Conservation (phyloP, 1,140 invertebrate genomes). For the Trypoxylus dichotomus region DNA sequence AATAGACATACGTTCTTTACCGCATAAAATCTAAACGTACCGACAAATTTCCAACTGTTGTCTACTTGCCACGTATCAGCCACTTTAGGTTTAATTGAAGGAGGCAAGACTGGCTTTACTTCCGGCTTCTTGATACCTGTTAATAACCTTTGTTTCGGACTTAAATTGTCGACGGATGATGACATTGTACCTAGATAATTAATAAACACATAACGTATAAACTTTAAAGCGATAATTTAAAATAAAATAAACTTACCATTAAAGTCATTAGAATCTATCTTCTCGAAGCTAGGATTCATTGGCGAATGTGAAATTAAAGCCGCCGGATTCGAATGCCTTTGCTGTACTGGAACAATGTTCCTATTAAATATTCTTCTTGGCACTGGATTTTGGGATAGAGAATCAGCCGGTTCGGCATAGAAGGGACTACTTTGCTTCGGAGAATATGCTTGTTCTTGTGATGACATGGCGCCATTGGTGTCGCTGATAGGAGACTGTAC, state of each 20-base stretch:
- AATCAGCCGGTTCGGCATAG: slow-evolving; percentile 90
- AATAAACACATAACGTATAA: slow-evolving; percentile 24
- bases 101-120: slow-evolving; percentile 72
- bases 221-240: background rate
- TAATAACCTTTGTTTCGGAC: slow-evolving; percentile 49
- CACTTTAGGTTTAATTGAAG: slow-evolving; percentile 63
- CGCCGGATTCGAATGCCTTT: slow-evolving; percentile 67
- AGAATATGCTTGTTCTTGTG: slow-evolving; percentile 32
- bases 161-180: slow-evolving; percentile 71
- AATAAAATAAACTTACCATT: slow-evolving; percentile 44
- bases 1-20: background rate
- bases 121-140: slow-evolving; percentile 59
- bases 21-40: slow-evolving; percentile 55
- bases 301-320: slow-evolving; percentile 58
- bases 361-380: slow-evolving; percentile 41
- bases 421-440: slow-evolving; percentile 79
- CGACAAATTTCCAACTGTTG: slow-evolving; percentile 86
- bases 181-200: slow-evolving; percentile 54
- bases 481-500: slow-evolving; percentile 36
- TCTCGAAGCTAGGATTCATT: slow-evolving; percentile 55
- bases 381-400: slow-evolving; percentile 60
- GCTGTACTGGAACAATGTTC: slow-evolving; percentile 48
- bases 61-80: slow-evolving; percentile 79
- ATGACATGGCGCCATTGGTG: background rate
- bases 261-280: slow-evolving; percentile 62